Conservation (phyloP, 2,113 vertebrate genomes). For the Brachyhypopomus occidentalis region DNA sequence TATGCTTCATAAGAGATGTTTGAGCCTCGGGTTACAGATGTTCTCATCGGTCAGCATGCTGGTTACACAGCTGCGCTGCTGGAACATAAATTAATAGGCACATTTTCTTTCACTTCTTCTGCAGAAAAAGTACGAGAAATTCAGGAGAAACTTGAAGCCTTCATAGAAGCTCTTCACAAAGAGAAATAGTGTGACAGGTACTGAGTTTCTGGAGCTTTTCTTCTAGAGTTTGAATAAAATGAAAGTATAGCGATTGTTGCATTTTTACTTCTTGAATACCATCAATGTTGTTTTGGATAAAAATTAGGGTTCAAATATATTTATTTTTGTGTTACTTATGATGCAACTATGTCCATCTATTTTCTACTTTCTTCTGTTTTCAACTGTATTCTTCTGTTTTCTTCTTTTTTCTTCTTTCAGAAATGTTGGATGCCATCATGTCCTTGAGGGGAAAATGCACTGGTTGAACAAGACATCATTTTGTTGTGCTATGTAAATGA, state of each 20-base stretch:
- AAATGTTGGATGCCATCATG: constrained; percentile 34
- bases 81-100: neutral
- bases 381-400: too few species aligned
- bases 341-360: too few species aligned
- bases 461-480: constrained; percentile 56
- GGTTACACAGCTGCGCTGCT: neutral
- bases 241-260: neutral
- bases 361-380: too few species aligned
- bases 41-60: neutral
- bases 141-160: constrained; percentile 99
- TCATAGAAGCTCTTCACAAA: constrained; percentile 98
- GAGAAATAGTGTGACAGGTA: constrained; percentile 83
- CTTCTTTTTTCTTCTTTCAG: constrained; percentile 50
- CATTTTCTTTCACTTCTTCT: constrained; percentile 56
- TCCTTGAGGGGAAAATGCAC: constrained; percentile 61
- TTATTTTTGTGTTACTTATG: neutral
- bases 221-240: neutral
- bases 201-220: neutral
- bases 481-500: constrained; percentile 58
- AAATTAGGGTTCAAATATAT: neutral
- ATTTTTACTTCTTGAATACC: neutral
- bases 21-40: neutral
- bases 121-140: constrained; percentile 98
- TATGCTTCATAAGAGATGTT: neutral
- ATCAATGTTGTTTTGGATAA: neutral